phyloP scores from a whole-genome alignment of 2,113 vertebrate species.

The Triplophysa rosa region DNA sequence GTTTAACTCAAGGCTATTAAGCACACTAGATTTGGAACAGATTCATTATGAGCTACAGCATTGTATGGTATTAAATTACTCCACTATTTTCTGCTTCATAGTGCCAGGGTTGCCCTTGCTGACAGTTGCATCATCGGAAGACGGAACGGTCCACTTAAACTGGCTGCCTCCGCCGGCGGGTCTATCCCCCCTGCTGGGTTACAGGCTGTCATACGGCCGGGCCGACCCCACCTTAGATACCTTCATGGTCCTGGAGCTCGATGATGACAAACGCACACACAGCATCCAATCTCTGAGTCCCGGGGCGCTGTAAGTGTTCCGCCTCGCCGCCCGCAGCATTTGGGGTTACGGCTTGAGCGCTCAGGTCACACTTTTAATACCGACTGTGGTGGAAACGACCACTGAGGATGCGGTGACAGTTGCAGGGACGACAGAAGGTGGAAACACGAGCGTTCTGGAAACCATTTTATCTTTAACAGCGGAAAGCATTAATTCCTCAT shows the following conservation, averaged over 20 bases:
- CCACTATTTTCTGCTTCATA: conserved; percentile 65
- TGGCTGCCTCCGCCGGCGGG: conserved; percentile 88
- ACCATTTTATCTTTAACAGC: conserved; percentile 78
- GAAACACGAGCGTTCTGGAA: background rate
- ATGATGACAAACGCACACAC: conserved; percentile 85
- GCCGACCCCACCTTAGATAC: conserved; percentile 76
- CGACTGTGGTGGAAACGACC: conserved; percentile 80
- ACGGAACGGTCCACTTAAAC: conserved; percentile 85
- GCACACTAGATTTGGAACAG: too few species aligned
- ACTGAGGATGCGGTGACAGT: background rate
- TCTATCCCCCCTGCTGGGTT: conserved; percentile 87
- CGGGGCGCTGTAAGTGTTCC: conserved; percentile 88
- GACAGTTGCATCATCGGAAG: conserved; percentile 83
- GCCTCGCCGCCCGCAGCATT: conserved; percentile 89
- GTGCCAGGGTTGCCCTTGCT: conserved; percentile 91
- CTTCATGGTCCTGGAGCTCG: conserved; percentile 84
- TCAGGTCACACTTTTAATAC: conserved; percentile 85
- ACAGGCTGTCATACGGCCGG: conserved; percentile 89
- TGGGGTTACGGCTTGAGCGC: conserved; percentile 92
- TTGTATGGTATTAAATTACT: background rate
- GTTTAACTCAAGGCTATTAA: background rate
- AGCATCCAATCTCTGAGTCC: conserved; percentile 87
- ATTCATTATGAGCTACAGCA: background rate
- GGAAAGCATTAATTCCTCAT: conserved; percentile 79
- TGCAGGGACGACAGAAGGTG: background rate